Evolutionary conservation across 2,888 invertebrate genomes (phyloP).

Genomic region (Bugula neritina): DNA sequence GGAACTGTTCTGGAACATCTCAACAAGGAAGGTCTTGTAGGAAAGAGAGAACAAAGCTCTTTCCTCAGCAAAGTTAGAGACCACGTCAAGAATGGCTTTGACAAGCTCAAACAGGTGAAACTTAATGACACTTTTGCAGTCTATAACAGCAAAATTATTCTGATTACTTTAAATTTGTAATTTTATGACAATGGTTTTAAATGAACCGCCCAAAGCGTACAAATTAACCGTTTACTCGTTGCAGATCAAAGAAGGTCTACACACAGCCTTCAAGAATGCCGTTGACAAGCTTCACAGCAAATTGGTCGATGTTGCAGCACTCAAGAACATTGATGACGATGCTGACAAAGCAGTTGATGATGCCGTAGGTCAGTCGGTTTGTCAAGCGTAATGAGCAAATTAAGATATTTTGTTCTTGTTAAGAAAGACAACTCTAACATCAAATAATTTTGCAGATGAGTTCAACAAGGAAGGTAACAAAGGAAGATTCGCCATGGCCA

Average conservation of each 20-base stretch:
- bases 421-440: not conserved
- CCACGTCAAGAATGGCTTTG: not conserved
- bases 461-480: constrained; percentile 15
- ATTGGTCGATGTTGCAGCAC: not conserved
- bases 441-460: not conserved
- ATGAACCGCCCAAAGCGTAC: too few relatives aligned
- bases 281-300: not conserved
- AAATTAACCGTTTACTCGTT: not conserved
- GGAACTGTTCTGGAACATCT: constrained; percentile 18
- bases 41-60: not conserved
- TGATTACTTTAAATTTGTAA: too few relatives aligned
- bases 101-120: constrained; percentile 6
- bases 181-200: too few relatives aligned
- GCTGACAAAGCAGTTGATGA: constrained; percentile 18
- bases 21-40: constrained; percentile 9
- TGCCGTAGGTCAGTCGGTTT: not conserved
- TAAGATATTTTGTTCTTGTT: not conserved
- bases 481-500: constrained; percentile 10
- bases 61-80: not conserved
- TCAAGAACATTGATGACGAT: constrained; percentile 11
- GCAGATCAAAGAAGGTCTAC: not conserved
- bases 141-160: too few relatives aligned
- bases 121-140: too few relatives aligned
- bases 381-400: too few relatives aligned
- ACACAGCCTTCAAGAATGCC: not conserved